Conservation (phyloP, 2,113 vertebrate genomes). For the Phylloscopus trochiloides region DNA sequence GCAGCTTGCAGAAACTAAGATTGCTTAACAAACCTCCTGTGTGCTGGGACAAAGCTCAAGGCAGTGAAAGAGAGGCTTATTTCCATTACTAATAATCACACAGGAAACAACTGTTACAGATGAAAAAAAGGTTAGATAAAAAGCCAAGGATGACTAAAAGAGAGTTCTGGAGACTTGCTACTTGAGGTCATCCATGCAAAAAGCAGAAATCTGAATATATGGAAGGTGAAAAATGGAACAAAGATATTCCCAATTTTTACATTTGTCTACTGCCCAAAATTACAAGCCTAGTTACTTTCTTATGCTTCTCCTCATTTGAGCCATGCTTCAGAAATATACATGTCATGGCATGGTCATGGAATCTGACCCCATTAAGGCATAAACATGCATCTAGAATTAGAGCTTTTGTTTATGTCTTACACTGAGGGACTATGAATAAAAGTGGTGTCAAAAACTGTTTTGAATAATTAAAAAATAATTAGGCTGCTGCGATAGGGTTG, state of each 20-base stretch:
- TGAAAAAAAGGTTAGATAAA: not conserved
- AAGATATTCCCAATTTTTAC: not conserved
- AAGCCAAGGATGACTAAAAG: not conserved
- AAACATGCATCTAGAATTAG: not conserved
- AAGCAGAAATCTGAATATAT: not conserved
- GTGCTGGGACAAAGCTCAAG: not conserved
- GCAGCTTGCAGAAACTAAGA: not conserved
- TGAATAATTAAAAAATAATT: not conserved
- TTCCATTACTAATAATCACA: not conserved
- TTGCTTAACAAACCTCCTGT: rapidly evolving
- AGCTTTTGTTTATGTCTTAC: not conserved
- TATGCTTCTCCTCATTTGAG: not conserved
- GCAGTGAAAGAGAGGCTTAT: not conserved
- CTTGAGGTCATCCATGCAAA: not conserved
- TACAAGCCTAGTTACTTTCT: not conserved
- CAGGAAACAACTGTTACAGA: not conserved
- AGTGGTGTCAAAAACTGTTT: not conserved
- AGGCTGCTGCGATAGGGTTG: not conserved
- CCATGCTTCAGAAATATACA: not conserved
- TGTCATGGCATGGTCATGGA: not conserved
- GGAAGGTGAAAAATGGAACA: not conserved
- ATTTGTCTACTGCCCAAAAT: not conserved
- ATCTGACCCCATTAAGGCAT: not conserved
- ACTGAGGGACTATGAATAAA: not conserved
- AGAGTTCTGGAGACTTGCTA: not conserved